Percentiles rank a stretch among this genome's conserved stretches.
phyloP scores from a whole-genome alignment of 2,113 vertebrate genomes.

The Ranitomeya variabilis region DNA sequence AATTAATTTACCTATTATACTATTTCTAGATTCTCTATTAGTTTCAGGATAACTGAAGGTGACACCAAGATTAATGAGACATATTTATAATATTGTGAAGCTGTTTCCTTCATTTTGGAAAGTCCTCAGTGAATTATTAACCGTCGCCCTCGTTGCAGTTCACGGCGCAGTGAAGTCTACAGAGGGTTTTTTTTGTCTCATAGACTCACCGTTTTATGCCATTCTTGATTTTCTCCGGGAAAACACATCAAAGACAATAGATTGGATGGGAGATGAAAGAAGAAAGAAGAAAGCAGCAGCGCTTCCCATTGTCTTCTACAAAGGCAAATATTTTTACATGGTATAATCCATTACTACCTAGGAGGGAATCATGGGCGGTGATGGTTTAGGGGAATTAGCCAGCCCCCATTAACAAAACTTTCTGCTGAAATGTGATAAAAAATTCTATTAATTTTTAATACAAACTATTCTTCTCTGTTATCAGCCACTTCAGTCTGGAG shows the following conservation, averaged over 20 bases:
- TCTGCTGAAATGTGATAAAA: neutral
- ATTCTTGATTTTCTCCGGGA: neutral
- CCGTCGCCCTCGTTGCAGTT: neutral
- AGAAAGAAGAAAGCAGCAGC: neutral
- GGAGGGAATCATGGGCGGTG: neutral
- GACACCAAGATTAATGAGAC: neutral
- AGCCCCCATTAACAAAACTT: neutral
- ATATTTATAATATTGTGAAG: conserved; percentile 14
- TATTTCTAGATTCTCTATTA: neutral
- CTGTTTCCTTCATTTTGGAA: neutral
- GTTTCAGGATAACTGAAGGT: neutral
- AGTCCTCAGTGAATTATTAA: neutral
- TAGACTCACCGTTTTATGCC: neutral
- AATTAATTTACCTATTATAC: too few species aligned
- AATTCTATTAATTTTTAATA: neutral
- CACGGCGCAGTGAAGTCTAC: neutral
- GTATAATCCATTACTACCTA: conserved; percentile 5
- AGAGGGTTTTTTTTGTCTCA: neutral
- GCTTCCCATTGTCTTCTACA: neutral
- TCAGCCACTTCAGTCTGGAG: neutral
- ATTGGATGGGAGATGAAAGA: conserved; percentile 21
- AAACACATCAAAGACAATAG: conserved; percentile 35
- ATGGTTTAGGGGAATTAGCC: neutral
- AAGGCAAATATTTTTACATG: neutral
- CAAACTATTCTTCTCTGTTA: neutral